A percentile compares a stretch with the other conserved stretches of the same genome.
Evolutionary conservation across 2,888 invertebrate genomes (phyloP).

Genomic region (Sinodicranocentrus sp.): DNA sequence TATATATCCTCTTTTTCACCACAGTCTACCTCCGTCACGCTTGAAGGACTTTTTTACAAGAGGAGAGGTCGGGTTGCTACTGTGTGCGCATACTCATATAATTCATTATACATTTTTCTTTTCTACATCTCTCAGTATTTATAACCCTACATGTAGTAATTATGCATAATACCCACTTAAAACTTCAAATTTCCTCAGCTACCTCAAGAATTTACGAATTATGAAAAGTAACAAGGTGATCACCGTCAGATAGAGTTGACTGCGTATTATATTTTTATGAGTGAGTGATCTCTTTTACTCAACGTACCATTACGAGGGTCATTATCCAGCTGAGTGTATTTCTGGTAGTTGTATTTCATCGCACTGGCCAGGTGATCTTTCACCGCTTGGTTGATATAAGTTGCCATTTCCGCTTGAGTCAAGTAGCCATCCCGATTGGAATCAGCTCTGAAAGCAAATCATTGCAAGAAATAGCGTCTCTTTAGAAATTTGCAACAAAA

Average conservation of each 20-base stretch:
- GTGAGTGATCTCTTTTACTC: not conserved
- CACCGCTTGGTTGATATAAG: constrained; percentile 85
- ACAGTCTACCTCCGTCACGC: not conserved
- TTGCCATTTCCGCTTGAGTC: constrained; percentile 83
- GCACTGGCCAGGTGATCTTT: constrained; percentile 85
- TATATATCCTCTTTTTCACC: constrained; percentile 6
- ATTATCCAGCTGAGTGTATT: constrained; percentile 84
- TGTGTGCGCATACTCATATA: not conserved
- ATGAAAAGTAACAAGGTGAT: no score
- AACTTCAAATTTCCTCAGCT: no score
- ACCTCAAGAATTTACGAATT: no score
- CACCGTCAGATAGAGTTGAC: no score
- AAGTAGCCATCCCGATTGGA: constrained; percentile 81
- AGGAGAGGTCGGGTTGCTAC: not conserved
- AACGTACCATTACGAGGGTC: constrained; percentile 83
- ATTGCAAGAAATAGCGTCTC: no score
- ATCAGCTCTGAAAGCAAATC: constrained; percentile 81
- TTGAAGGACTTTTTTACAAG: not conserved
- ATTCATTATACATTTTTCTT: constrained; percentile 12
- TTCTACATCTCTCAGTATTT: no score
- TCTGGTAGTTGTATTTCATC: constrained; percentile 83
- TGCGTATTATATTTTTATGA: no score
- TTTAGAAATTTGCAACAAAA: no score
- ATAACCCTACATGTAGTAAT: no score
- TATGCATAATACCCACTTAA: no score